Percentiles rank a stretch among this genome's conserved stretches.
Evolutionary conservation across 30 jellyfish, hydroid and myxozoan genomes (phyloP).

Genomic region (Aurelia aurita complex sp. Pacific): DNA sequence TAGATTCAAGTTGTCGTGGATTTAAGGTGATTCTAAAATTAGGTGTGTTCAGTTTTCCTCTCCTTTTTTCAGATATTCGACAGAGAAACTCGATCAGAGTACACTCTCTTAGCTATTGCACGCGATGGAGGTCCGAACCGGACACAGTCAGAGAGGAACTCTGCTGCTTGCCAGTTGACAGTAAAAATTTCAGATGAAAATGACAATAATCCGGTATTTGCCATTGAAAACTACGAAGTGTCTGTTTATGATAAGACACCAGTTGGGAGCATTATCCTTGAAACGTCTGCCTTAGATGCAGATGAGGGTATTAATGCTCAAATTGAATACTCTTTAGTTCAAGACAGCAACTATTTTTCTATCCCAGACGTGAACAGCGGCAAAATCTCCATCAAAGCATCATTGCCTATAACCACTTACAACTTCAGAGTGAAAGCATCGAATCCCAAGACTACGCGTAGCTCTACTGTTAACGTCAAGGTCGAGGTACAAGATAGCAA

Average conservation of each 20-base stretch:
- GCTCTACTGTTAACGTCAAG: conserved; percentile 69
- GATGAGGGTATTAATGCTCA: conserved; percentile 91
- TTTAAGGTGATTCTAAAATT: too few relatives aligned
- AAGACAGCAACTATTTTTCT: conserved; percentile 41
- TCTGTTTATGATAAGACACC: conserved; percentile 80
- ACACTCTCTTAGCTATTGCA: conserved; percentile 90
- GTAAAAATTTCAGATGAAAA: conserved; percentile 76
- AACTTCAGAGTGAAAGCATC: conserved; percentile 82
- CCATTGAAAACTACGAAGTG: conserved; percentile 83
- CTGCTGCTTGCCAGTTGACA: conserved; percentile 97
- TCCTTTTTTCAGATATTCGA: conserved; percentile 50
- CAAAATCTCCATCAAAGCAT: conserved; percentile 57
- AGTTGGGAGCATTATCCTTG: conserved; percentile 73
- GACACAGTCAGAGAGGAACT: conserved; percentile 88
- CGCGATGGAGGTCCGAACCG: conserved; percentile 97
- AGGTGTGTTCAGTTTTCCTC: too few relatives aligned
- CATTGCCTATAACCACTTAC: conserved; percentile 43
- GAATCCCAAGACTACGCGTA: conserved; percentile 62
- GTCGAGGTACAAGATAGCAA: conserved; percentile 59
- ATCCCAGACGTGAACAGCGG: conserved; percentile 80
- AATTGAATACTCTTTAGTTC: conserved; percentile 67
- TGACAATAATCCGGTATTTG: conserved; percentile 88
- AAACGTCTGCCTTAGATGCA: conserved; percentile 87
- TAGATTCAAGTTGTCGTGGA: too few relatives aligned
- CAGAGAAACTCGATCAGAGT: conserved; percentile 74